Percentiles rank a stretch among this genome's conserved stretches.
Evolutionary conservation across 2,113 vertebrate species (phyloP).

Genomic region (Atherinomorus stipes): DNA sequence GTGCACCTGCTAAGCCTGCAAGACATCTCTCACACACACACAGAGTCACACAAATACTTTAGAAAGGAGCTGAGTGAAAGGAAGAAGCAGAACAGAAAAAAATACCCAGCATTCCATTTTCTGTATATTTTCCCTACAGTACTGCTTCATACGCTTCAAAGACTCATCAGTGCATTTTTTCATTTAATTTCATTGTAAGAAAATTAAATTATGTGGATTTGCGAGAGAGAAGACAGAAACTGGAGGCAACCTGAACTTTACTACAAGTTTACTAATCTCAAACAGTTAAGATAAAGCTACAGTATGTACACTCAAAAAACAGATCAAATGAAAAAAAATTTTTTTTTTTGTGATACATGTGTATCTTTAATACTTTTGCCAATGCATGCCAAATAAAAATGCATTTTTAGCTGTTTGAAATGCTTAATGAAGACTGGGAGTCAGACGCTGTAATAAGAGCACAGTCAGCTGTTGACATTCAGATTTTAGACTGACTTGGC

Average conservation of each 20-base stretch:
- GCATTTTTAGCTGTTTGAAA: neutral
- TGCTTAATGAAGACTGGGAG: neutral
- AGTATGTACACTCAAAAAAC: too few relatives aligned
- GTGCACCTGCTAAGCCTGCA: slow-evolving; percentile 72
- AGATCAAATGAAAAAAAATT: too few relatives aligned
- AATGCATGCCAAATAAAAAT: neutral
- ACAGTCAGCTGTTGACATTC: too few relatives aligned
- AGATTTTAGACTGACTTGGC: too few relatives aligned
- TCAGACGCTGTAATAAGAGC: too few relatives aligned
- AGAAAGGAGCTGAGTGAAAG: slow-evolving; percentile 45
- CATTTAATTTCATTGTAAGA: slow-evolving; percentile 16
- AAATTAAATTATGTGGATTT: slow-evolving; percentile 45
- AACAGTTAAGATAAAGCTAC: too few relatives aligned
- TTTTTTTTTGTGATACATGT: neutral
- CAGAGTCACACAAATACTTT: slow-evolving; percentile 21
- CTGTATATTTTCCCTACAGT: slow-evolving; percentile 3
- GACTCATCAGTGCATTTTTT: neutral
- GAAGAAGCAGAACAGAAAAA: slow-evolving; percentile 17
- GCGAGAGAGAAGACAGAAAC: neutral
- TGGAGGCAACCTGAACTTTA: neutral
- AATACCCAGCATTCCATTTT: slow-evolving; percentile 19
- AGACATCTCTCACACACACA: slow-evolving; percentile 43
- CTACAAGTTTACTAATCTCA: neutral
- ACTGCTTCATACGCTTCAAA: neutral
- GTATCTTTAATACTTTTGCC: neutral